Percentiles rank a stretch among this genome's conserved stretches.
Conservation (phyloP, 2,797 vertebrate genomes). For the Eulemur albifrons region DNA sequence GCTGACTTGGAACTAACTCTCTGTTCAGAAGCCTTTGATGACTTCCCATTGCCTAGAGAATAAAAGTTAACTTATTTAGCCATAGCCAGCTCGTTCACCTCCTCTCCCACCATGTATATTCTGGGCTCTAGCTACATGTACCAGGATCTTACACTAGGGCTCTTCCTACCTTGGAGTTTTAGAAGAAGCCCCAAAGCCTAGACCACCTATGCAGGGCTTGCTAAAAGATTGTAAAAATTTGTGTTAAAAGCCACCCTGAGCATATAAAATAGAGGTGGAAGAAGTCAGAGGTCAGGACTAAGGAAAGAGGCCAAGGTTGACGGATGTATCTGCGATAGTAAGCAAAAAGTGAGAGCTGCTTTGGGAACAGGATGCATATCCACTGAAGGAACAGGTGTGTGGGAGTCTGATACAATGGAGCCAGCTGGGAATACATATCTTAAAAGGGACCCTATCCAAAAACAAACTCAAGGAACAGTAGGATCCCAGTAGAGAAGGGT, state of each 20-base stretch:
- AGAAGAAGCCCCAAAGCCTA: background rate
- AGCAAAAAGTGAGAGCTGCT: background rate
- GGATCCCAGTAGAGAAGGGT: background rate
- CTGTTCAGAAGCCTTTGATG: background rate
- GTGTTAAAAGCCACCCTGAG: background rate
- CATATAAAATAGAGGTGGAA: background rate
- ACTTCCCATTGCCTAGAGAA: background rate
- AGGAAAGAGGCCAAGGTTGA: background rate
- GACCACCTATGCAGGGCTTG: background rate
- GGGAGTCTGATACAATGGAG: background rate
- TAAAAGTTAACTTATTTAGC: background rate
- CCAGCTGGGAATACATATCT: background rate
- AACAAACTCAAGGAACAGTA: background rate
- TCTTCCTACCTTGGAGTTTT: background rate
- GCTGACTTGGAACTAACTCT: background rate
- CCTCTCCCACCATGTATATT: fast-evolving
- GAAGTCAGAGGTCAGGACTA: background rate
- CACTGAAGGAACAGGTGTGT: background rate
- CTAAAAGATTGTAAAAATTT: background rate
- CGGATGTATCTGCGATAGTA: background rate
- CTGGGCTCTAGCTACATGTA: background rate
- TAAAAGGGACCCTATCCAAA: background rate
- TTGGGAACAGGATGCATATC: background rate
- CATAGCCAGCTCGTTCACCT: background rate
- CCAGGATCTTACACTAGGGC: background rate